phyloP scores from a whole-genome alignment of 2,797 vertebrate genomes.

The Cossypha dichroa region DNA sequence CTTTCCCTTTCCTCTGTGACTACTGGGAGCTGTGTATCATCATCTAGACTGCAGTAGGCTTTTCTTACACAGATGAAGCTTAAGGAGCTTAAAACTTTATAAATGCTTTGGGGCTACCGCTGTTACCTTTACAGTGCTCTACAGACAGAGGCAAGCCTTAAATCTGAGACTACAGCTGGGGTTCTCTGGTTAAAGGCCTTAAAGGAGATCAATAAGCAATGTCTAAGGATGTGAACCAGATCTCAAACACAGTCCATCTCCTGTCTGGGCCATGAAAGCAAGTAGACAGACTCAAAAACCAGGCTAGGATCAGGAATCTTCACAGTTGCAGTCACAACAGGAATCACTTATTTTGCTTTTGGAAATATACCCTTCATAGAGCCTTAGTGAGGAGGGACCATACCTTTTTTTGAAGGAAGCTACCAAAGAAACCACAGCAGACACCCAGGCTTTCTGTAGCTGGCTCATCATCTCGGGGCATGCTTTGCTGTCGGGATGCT shows the following conservation, averaged over 20 bases:
- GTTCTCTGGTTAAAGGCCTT: neutral
- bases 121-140: neutral
- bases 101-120: neutral
- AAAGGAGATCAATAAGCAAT: neutral
- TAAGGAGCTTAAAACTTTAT: constrained; percentile 42
- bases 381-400: neutral
- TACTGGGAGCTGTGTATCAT: neutral
- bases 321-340: neutral
- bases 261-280: neutral
- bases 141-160: neutral
- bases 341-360: neutral
- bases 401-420: neutral
- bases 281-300: neutral
- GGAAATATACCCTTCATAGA: neutral
- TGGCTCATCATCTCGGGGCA: neutral
- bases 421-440: neutral
- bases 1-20: neutral
- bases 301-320: neutral
- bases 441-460: neutral
- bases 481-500: neutral
- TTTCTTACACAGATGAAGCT: neutral
- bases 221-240: neutral
- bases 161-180: neutral
- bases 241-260: neutral
- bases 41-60: neutral